A percentile compares a stretch with the other conserved stretches of the same genome.
Conservation (phyloP, 2,113 vertebrate genomes). For the Myotis brandtii region DNA sequence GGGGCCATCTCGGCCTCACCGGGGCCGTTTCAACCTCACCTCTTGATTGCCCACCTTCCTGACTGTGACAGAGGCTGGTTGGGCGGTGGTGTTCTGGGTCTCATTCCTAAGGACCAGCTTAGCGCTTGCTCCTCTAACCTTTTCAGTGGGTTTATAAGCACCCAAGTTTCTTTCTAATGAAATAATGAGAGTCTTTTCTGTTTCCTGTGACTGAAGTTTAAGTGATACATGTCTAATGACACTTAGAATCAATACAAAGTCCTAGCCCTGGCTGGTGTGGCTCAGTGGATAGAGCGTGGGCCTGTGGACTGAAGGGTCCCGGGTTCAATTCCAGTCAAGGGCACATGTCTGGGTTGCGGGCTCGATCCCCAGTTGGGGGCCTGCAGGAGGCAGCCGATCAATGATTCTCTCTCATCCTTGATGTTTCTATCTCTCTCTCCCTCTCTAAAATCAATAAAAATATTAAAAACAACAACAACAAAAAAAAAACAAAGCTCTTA, state of each 20-base stretch:
- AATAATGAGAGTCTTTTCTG: neutral
- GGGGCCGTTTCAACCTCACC: too few species aligned
- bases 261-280: neutral
- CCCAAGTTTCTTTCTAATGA: neutral
- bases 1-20: too few species aligned
- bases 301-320: too few species aligned
- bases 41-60: neutral
- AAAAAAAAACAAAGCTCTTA: neutral
- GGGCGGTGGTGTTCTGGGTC: neutral
- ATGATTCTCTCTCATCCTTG: too few species aligned
- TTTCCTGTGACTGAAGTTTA: neutral
- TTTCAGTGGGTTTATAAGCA: neutral
- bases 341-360: too few species aligned
- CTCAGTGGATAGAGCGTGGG: too few species aligned
- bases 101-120: neutral
- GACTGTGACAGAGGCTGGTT: neutral
- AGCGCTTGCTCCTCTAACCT: neutral
- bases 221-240: neutral
- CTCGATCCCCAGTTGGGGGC: too few species aligned
- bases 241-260: neutral
- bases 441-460: too few species aligned
- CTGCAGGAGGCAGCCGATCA: too few species aligned
- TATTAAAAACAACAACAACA: too few species aligned
- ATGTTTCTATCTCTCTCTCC: too few species aligned
- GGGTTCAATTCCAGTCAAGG: too few species aligned